A percentile compares a stretch with the other conserved stretches of the same genome.
phyloP scores from a whole-genome alignment of 1,140 invertebrate genomes.

The Andricus grossulariae region DNA sequence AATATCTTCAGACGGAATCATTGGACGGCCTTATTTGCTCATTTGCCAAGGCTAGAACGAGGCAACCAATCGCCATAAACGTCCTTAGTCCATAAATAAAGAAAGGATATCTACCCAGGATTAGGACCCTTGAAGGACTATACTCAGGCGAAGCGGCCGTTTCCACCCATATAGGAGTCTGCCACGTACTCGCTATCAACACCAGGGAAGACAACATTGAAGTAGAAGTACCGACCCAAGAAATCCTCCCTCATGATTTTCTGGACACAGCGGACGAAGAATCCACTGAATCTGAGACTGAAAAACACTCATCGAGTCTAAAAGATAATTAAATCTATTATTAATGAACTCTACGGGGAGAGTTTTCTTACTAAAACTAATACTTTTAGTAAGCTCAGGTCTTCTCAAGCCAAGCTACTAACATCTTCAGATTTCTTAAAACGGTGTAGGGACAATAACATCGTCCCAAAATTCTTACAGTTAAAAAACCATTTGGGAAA shows the following conservation, averaged over 20 bases:
- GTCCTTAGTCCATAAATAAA: not conserved
- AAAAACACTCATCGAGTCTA: no score
- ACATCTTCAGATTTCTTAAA: no score
- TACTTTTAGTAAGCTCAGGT: no score
- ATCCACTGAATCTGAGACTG: not conserved
- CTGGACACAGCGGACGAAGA: not conserved
- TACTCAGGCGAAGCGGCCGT: not conserved
- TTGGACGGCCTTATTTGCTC: not conserved
- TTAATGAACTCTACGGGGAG: no score
- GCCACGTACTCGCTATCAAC: no score
- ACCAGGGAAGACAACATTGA: not conserved
- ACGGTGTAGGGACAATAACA: no score
- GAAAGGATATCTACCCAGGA: not conserved
- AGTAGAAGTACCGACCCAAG: not conserved
- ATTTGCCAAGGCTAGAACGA: no score
- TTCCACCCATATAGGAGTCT: not conserved
- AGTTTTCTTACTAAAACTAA: no score
- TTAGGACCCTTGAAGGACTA: not conserved
- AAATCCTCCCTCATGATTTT: not conserved
- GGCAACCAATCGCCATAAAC: not conserved
- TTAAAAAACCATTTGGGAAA: no score
- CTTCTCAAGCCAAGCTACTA: no score
- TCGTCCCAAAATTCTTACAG: no score
- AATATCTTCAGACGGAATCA: not conserved
- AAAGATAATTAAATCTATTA: no score